phyloP scores from a whole-genome alignment of 30 jellyfish, hydroid and myxozoan genomes.

The Catostylus mosaicus region DNA sequence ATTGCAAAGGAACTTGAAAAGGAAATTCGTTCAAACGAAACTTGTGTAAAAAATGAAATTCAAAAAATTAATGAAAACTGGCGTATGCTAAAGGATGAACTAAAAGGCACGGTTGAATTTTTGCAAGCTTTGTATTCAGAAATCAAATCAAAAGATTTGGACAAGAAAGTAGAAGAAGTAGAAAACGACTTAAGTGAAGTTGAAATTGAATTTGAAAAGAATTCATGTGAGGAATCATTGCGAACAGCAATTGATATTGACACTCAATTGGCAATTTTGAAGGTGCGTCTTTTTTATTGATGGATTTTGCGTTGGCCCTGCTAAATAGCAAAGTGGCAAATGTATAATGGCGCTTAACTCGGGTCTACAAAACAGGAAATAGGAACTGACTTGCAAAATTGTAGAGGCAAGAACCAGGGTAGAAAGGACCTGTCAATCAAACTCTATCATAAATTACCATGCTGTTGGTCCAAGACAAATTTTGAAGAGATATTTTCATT shows the following conservation, averaged over 20 bases:
- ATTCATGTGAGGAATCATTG: neutral
- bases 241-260: conserved; percentile 7
- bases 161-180: conserved; percentile 13
- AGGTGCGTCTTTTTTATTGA: conserved; percentile 36
- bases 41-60: conserved; percentile 16
- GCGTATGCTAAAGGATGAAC: conserved; percentile 31
- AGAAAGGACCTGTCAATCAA: no score
- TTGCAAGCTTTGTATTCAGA: conserved; percentile 16
- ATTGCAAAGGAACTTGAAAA: conserved; percentile 22
- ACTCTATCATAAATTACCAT: no score
- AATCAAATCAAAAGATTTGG: conserved; percentile 35
- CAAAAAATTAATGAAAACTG: conserved; percentile 17
- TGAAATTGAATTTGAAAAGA: conserved; percentile 41
- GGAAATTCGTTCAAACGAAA: conserved; percentile 10
- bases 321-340: no score
- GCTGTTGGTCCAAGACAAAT: no score
- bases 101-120: conserved; percentile 40
- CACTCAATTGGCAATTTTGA: conserved; percentile 1
- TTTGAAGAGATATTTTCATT: no score
- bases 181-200: conserved; percentile 44
- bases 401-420: no score
- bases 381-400: no score
- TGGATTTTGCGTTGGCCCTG: no score
- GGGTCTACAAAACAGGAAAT: no score
- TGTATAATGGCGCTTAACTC: no score